Evolutionary conservation across 2,888 invertebrate genomes (phyloP), one percentile per base, ranked within the genome.

Genomic region (Eupithecia subumbrata): DNA sequence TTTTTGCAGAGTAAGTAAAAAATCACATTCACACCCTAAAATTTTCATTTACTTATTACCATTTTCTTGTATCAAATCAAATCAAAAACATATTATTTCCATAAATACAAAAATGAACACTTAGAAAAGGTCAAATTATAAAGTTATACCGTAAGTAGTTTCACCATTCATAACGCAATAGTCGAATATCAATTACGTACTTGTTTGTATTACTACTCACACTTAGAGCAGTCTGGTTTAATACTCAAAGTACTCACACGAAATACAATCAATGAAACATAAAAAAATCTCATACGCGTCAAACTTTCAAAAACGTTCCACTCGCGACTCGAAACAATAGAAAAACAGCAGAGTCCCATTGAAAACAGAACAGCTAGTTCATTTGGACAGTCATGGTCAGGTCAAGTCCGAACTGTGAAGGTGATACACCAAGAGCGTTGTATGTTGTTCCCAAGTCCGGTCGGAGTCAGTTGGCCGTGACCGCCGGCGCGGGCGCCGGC

Each of bases 401-500:
- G 22, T 40, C 16, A 34, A 40, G 40, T 68, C 43, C n/a, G 7
- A 40, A 22, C 12, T 1, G 16, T 25, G 5, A 22, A 43, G 68
- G 12, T n/a, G 4, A 66, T 66, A 22, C 1, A 14, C 4, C 75
- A 60, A 66, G 79, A 81, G 79, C 79, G 72, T 73, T 22, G 56
- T n/a, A n/a, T n/a, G n/a, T n/a, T n/a, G 4, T 25, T 60, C 25
- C 60, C 25, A 25, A 25, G 3, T 14, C 11, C 4, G 14, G 22
- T 56, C 11, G 60, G 43, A 75, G 74, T 91, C 89, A 91, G 86
- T 92, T 91, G 76, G 87, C 79, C 73, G 89, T 76, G 48, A 89
- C 86, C 30, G 87, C 83, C 48, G 88, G 92, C 73, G 89, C 76
- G 48, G 89, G 86, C 30, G 87, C 83, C 48, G 88, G 92, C 84